These are phyloP conservation scores for Agonopterix alstromeriana DNA, from an alignment of 2,888 invertebrate genomes.

Conservation along the genomic window DNA sequence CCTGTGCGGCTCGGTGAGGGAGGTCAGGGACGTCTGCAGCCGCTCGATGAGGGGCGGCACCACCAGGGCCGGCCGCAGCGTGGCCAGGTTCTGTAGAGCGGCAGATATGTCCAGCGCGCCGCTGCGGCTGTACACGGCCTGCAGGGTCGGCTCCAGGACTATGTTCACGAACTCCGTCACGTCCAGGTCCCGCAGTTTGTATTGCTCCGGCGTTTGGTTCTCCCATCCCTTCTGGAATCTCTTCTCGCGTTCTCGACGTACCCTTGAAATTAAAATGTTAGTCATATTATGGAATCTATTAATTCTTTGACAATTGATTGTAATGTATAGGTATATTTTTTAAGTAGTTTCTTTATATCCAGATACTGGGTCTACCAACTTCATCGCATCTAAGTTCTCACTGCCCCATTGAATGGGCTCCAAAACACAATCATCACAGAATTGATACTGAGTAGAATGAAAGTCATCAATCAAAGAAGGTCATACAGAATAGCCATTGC, in stretches of 20 bases:
- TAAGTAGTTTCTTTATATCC: no score
- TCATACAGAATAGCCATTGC: no score
- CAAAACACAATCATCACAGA: no score
- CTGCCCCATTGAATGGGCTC: no score
- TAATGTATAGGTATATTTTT: no score
- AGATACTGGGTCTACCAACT: no score
- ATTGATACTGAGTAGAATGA: no score
- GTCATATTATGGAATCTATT: no score
- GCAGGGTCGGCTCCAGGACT: slow-evolving; percentile 84
- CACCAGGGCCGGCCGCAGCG: slow-evolving; percentile 87
- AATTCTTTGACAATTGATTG: no score
- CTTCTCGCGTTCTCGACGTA: slow-evolving; percentile 79
- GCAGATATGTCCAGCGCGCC: slow-evolving; percentile 79
- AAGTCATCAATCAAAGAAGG: no score
- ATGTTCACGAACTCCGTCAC: slow-evolving; percentile 88
- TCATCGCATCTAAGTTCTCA: no score
- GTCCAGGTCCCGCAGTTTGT: slow-evolving; percentile 86
- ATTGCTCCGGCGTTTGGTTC: slow-evolving; percentile 79
- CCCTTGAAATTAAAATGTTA: slow-evolving; percentile 31
- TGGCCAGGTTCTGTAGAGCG: slow-evolving; percentile 85
- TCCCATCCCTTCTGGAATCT: slow-evolving; percentile 81
- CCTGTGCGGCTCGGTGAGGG: slow-evolving; percentile 92
- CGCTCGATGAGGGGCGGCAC: slow-evolving; percentile 89
- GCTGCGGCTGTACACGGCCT: slow-evolving; percentile 86
- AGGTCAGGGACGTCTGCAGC: slow-evolving; percentile 87